Base-by-base conservation (phyloP, 2,888 invertebrate species). In the Eupithecia exiguata region DNA sequence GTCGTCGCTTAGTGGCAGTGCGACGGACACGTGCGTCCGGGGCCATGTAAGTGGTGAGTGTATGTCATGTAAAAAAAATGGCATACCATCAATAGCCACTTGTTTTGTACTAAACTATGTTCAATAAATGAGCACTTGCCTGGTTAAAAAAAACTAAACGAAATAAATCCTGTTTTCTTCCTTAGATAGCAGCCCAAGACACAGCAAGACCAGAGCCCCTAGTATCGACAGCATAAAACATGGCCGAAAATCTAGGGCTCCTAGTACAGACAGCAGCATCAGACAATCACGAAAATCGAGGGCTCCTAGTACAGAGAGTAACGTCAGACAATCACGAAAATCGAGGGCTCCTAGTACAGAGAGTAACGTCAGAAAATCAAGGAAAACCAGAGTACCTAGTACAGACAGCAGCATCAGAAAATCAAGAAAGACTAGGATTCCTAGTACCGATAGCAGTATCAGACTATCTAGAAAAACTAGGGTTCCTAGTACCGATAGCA, bases 271-370 rank as follows among this genome's bases (percentile, higher is more conserved):
- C 63, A 67, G 46, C 49, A 58, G 66, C 35, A 35, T 35, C 67
- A 77, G 71, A 66, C 66, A 25, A 21, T n/a, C 38, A 12, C n/a
- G 66, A 16, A 71, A 68, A n/a, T 61, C 67, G 46, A 43, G 71
- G 16, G 68, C 66, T 5, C 66, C 66, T 40, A 66, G 66, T 38
- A 66, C 40, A 6, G 66, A 66, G 21, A 66, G 66, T 40, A 43
- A 21, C 38, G 30, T 62, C 30, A 38, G 21, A 21, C 14, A 38
- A 40, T 21, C 21, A 21, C 14, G 66, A 16, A 66, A 66, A 5
- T 14, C 66, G 5, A 10, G 66, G 6, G 40, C 21, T 0, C 66
- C 40, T 25, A 66, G 66, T 38, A 66, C 40, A n/a, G 66, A 66
- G 14, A 66, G 66, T 40, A 66, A 7, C 38, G 7, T 35, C 30